Evolutionary conservation across 2,797 vertebrate species (phyloP), one percentile per base, ranked within the genome.

Genomic region (Malurus leucopterus): DNA sequence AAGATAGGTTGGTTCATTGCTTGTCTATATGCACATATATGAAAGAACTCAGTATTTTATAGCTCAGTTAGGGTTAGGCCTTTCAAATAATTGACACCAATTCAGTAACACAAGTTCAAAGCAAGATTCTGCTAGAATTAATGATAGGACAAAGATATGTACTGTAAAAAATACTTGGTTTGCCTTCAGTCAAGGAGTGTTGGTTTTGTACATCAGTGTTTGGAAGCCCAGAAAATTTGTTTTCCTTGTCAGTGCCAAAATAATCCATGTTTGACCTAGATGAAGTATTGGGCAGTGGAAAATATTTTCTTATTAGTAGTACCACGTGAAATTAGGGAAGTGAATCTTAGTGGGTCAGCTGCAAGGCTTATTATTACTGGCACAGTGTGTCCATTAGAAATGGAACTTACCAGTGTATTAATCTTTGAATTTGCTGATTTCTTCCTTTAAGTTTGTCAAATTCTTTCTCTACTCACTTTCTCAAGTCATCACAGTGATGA

Each of bases 21-120:
- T 62, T 63, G 4, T 32, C 15, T 82, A 1, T 15, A 15, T 41
- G 4, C 22, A 7, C 0, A 0, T 27, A 5, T n/a, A 27, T 54
- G 59, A 63, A 82, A 54, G 8, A 61, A 38, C 27, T 32, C 5
- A 9, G 9, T 69, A n/a, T 50, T 79, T 85, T 64, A 26, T 59
- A 16, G 13, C 8, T 16, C 23, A 65, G 53, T 4, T 74, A 5
- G 27, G 47, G 5, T 51, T 44, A 15, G 6, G 20, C 46, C 26
- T 26, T 72, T 72, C 62, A 26, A 30, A 26, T 58, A 54, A 34
- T 5, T 44, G 26, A n/a, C 26, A 16, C 9, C 30, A 34, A 29
- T 8, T 64, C 50, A 68, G 13, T 61, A 49, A 62, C 9, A 29
- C 3, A 36, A 4, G 22, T 36, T 58, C 36, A 62, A 86, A 34